Base-by-base conservation (phyloP, 2,888 invertebrate genomes). In the Acleris laterana region DNA sequence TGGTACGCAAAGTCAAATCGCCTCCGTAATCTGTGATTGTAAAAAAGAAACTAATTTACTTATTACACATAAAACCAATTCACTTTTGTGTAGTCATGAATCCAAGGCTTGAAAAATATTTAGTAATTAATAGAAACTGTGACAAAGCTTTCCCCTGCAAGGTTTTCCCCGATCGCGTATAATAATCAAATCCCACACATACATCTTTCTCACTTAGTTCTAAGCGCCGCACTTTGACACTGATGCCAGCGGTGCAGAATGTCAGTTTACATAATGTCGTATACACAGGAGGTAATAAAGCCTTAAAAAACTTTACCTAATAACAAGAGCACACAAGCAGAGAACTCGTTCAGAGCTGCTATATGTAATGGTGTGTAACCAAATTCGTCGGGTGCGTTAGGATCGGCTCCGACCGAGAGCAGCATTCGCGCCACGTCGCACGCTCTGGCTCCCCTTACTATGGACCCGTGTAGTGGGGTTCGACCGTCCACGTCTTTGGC, bases 361-460 rank as follows among this genome's bases (percentile, higher is more conserved):
- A 97, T 94, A 80, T 97, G 97, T 42, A 97, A 84, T 0, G 97
- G 96, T 0, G 97, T 97, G 78, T 97, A 97, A n/a, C 97, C 97
- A 76, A 96, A 97, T 72, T 95, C 94, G 77, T 97, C 97, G 0
- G 96, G 93, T 72, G 94, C 94, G 82, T 97, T 97, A 1, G 97
- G 95, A 77, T 95, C 93, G 0, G 96, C 96, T 0, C 96, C 96
- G 0, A 94, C 94, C 20, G 93, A 93, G 17, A 96, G 83, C 3
- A 97, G 83, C 0, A 95, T 80, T 67, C 94, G 89, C 5, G 96
- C 96, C 63, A 96, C 96, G 71, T 96, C 96, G 68, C 95, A 94
- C 0, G 95, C 94, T 20, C 95, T 84, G 0, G 96, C 95, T 46
- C 96, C 96, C 82, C 97, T 95, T 0, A 96, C 96, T 58, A 97